A percentile compares a stretch with the other conserved stretches of the same genome.
Evolutionary conservation across 2,888 invertebrate species (phyloP).

Genomic region (Epinotia nisella): DNA sequence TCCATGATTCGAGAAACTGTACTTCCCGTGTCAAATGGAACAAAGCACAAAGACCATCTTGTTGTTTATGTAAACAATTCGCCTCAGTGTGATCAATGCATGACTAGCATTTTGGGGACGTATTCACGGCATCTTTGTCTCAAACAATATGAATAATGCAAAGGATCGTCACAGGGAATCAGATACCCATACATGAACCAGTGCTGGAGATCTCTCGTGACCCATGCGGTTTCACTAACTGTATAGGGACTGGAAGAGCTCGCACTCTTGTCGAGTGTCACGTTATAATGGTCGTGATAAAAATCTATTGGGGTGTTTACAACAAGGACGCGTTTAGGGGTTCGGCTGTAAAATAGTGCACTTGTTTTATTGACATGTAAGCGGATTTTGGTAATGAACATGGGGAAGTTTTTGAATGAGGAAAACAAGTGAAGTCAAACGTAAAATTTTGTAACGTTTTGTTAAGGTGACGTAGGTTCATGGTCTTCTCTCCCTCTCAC

Average conservation of each 20-base stretch:
- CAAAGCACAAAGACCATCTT: slow-evolving; percentile 45
- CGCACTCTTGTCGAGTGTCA: slow-evolving; percentile 46
- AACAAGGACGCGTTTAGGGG: slow-evolving; percentile 50
- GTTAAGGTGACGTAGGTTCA: too few relatives aligned
- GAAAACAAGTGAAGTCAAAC: too few relatives aligned
- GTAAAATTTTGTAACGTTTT: too few relatives aligned
- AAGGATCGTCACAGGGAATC: slow-evolving; percentile 61
- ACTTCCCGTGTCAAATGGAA: slow-evolving; percentile 21
- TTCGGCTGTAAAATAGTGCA: slow-evolving; percentile 32
- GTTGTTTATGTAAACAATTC: slow-evolving; percentile 60
- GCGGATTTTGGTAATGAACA: not conserved
- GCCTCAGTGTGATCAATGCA: slow-evolving; percentile 66
- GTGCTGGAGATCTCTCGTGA: slow-evolving; percentile 10
- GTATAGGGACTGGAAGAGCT: not conserved
- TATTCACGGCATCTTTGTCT: slow-evolving; percentile 70
- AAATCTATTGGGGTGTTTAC: slow-evolving; percentile 54
- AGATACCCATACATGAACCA: slow-evolving; percentile 55
- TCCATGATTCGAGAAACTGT: not conserved
- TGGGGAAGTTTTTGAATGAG: not conserved
- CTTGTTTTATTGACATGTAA: slow-evolving; percentile 18
- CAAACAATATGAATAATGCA: slow-evolving; percentile 76
- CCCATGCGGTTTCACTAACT: not conserved
- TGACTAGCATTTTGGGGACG: slow-evolving; percentile 62
- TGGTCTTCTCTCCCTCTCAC: too few relatives aligned
- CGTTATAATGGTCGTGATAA: slow-evolving; percentile 55